Percentiles rank a stretch among this genome's conserved stretches.
Evolutionary conservation across 2,797 vertebrate genomes (phyloP).

Genomic region (Trematomus bernacchii): DNA sequence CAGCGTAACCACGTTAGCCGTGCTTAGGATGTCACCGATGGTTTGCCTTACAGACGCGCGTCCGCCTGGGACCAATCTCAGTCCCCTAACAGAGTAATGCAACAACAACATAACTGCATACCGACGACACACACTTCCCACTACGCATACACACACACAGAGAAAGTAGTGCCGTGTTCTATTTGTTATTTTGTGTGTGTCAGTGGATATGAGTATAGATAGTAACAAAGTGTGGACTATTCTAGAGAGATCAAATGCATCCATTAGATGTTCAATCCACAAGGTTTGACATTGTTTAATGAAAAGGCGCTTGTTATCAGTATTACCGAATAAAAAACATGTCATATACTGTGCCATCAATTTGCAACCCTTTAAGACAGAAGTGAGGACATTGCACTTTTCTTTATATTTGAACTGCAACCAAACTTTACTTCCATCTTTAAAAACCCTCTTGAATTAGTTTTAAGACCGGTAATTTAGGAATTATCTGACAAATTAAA

Average conservation of each 20-base stretch:
- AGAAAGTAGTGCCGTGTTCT: background rate
- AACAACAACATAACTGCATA: conserved; percentile 45
- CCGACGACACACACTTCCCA: conserved; percentile 18
- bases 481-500: no score
- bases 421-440: background rate
- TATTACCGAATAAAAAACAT: no score
- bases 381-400: background rate
- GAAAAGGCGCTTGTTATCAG: no score
- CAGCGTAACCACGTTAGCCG: conserved; percentile 73
- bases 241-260: background rate
- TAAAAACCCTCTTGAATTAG: no score
- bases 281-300: background rate
- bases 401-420: background rate
- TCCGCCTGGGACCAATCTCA: conserved; percentile 53
- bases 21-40: conserved; percentile 75
- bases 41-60: conserved; percentile 69
- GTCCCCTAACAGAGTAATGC: conserved; percentile 63
- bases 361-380: background rate
- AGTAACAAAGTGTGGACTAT: conserved; percentile 1
- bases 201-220: background rate
- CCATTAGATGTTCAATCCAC: background rate
- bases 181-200: background rate
- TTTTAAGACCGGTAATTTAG: no score
- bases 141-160: conserved; percentile 6
- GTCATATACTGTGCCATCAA: background rate